Percentiles rank a stretch among this genome's conserved stretches.
Evolutionary conservation across 1,140 invertebrate species (phyloP).

Genomic region (Ridgeia piscesae): DNA sequence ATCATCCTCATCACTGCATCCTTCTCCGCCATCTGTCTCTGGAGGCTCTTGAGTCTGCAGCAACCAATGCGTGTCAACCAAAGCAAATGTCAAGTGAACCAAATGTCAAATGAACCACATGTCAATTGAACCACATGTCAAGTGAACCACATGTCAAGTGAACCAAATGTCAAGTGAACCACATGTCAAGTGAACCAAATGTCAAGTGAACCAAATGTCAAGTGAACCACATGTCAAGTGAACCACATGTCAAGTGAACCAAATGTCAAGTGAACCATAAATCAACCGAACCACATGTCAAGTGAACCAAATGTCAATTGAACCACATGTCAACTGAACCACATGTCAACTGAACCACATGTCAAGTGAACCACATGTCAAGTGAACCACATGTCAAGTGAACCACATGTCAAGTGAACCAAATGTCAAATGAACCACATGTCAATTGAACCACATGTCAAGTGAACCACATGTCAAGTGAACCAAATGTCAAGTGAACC

Average conservation of each 20-base stretch:
- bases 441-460: too few relatives aligned
- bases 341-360: neutral
- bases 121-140: neutral
- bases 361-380: neutral
- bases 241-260: neutral
- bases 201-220: neutral
- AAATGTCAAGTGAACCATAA: neutral
- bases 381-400: neutral
- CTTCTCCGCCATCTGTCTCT: constrained; percentile 82
- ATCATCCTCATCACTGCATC: constrained; percentile 88
- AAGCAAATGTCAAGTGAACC: neutral
- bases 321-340: neutral
- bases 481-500: neutral
- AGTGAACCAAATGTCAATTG: neutral
- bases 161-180: too few relatives aligned
- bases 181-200: neutral
- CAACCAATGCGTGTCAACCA: too few relatives aligned
- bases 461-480: too few relatives aligned
- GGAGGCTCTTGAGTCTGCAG: constrained; percentile 78
- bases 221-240: too few relatives aligned
- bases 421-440: neutral
- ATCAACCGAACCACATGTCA: too few relatives aligned
- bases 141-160: too few relatives aligned
- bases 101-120: neutral
- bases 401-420: neutral